Evolutionary conservation across 1,140 invertebrate genomes (phyloP), one percentile per base, ranked within the genome.

Genomic region (Zaprionus camerounensis): DNA sequence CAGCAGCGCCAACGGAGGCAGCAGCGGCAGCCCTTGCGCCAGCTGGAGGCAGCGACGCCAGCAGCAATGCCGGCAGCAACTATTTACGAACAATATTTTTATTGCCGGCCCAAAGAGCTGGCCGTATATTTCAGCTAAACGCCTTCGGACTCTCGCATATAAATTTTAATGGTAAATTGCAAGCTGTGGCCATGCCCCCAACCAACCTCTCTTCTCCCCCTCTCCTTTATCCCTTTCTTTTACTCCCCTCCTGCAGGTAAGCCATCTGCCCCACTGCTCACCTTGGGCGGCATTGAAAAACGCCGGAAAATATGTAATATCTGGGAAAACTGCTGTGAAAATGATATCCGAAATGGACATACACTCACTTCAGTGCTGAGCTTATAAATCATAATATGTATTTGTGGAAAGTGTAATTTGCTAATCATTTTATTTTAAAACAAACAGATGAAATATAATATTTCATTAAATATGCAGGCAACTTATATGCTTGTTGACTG

Each of bases 81-180:
- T 88, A 90, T 88, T 88, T 90, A 88, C 85, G 66, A 81, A 81
- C 84, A 88, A 88, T 84, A 87, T 81, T 84, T 78, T 53, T 59
- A 17, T 51, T 59, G 55, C 55, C 71, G 56, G n/a, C 61, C 55
- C 76, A 58, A 59, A 70, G 63, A 67, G 58, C 36, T 70, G 64
- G 67, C 72, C 84, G 82, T 88, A 90, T 84, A 87, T 88, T 73
- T 71, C 81, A 76, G 85, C 75, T 79, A 81, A 90, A 90, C 81
- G 84, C 71, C 84, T 78, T 81, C 81, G 76, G 66, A 68, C 58
- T 78, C 58, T 81, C 58, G 84, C 71, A 84, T 79, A 88, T 88
- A 88, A 88, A 88, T 88, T 88, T 88, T 84, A 88, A 88, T 90
- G 85, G 78, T 88, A 84, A 88, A 88, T 88, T 87, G 80, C 83